Percentiles rank a stretch among this genome's conserved stretches.
Evolutionary conservation across 2,888 invertebrate genomes (phyloP).

Genomic region (Meliscaeva auricollis): DNA sequence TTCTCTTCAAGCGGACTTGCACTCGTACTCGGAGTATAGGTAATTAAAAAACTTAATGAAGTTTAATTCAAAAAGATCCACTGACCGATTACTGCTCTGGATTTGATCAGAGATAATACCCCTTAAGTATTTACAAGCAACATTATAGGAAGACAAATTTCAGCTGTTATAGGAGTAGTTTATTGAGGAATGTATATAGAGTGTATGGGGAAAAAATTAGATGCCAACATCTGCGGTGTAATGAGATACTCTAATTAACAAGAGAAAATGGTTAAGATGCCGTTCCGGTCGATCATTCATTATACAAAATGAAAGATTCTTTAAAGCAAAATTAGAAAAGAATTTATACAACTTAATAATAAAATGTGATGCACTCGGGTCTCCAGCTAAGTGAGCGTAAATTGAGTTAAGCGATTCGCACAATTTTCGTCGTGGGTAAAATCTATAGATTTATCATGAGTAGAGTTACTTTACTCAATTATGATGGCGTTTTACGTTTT

Average conservation of each 20-base stretch:
- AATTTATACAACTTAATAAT: too few relatives aligned
- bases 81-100: slow-evolving; percentile 13
- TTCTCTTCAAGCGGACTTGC: background rate
- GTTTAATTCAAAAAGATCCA: slow-evolving; percentile 15
- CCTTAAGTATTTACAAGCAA: background rate
- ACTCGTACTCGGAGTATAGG: background rate
- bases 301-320: too few relatives aligned
- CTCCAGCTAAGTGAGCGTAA: too few relatives aligned
- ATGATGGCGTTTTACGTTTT: too few relatives aligned
- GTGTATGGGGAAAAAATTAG: background rate
- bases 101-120: slow-evolving; percentile 9
- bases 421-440: too few relatives aligned
- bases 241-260: slow-evolving; percentile 14
- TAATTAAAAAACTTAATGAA: slow-evolving; percentile 27
- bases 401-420: too few relatives aligned
- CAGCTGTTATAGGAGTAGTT: background rate
- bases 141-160: slow-evolving; percentile 21
- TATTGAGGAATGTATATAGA: background rate
- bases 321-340: too few relatives aligned
- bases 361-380: too few relatives aligned
- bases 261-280: background rate
- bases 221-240: slow-evolving; percentile 15
- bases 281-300: too few relatives aligned
- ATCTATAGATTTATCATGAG: too few relatives aligned
- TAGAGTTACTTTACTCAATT: too few relatives aligned